Evolutionary conservation across 2,888 invertebrate genomes (phyloP), one percentile per base, ranked within the genome.

Genomic region (Torymus auratus): DNA sequence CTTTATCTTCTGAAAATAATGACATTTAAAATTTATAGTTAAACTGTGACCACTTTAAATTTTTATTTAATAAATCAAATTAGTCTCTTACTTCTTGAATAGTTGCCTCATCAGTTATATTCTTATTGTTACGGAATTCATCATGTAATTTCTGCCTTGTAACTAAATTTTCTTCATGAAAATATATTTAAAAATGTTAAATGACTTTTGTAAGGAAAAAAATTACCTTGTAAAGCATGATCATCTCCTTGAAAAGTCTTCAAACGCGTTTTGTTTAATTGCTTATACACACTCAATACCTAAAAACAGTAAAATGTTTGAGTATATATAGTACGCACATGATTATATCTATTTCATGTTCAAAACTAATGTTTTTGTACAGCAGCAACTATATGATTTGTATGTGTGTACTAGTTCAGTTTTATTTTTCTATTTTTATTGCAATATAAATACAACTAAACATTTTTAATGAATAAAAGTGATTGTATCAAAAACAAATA

Each of bases 101-200:
- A 83, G 94, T 91, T 14, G 91, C 91, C 81, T 90, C 88, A 87
- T 96, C 93, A 4, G 91, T 91, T 20, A 95, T 92, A 86, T 92
- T 86, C 88, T 93, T 94, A 88, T 95, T 93, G 89, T 95, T 95
- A 83, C 91, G 92, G 90, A 94, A 97, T 87, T 95, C 95, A 70
- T 94, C 93, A 90, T 96, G 96, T 81, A 97, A 96, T 91, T 94
- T 94, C n/a, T 91, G 85, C 86, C 96, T 92, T 1, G 94, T 93
- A 83, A 93, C 94, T 92, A 62, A 75, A 84, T 71, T 81, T 62
- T 56, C 2, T 52, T 17, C 1, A 56, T n/a, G 23, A 53, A 60
- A 68, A 15, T 23, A 5, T 55, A 61, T 17, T 68, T 20, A 3
- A 28, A 76, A 61, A 11, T 55, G 60, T 41, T n/a, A 15, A 10